phyloP scores from a whole-genome alignment of 53 echinoderm and acorn worm species.

The Paracentrotus lividus region DNA sequence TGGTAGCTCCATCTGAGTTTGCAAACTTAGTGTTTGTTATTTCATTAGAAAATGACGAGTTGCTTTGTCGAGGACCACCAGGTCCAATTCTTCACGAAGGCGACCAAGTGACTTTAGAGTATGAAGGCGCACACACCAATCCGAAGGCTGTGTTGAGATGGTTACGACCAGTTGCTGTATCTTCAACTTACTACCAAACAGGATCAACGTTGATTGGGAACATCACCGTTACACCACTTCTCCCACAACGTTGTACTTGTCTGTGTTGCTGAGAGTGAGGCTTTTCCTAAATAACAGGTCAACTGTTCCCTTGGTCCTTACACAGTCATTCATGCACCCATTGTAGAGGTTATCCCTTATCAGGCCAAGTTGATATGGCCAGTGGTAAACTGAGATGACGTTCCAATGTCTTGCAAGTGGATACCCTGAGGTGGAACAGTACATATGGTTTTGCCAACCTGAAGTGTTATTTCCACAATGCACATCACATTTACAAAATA shows the following conservation, averaged over 20 bases:
- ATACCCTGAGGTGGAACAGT: neutral
- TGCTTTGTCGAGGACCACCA: neutral
- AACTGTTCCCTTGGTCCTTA: constrained; percentile 21
- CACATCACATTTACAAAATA: neutral
- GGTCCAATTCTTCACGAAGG: neutral
- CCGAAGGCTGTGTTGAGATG: neutral
- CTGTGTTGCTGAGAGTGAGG: neutral
- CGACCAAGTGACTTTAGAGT: neutral
- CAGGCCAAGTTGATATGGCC: neutral
- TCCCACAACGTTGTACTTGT: neutral
- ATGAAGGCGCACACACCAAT: neutral
- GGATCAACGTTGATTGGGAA: neutral
- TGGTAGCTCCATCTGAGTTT: neutral
- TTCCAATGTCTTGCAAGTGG: neutral
- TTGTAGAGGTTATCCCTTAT: neutral
- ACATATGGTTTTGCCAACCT: neutral
- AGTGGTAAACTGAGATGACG: neutral
- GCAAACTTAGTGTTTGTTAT: neutral
- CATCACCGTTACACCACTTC: neutral
- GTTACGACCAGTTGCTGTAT: neutral
- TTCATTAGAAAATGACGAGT: neutral
- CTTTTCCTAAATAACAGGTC: neutral
- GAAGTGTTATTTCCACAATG: neutral
- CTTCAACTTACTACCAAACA: neutral
- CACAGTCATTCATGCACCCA: neutral